Evolutionary conservation across 2,888 invertebrate species (phyloP), one percentile per base, ranked within the genome.

Genomic region (Ptilodon capucinus): DNA sequence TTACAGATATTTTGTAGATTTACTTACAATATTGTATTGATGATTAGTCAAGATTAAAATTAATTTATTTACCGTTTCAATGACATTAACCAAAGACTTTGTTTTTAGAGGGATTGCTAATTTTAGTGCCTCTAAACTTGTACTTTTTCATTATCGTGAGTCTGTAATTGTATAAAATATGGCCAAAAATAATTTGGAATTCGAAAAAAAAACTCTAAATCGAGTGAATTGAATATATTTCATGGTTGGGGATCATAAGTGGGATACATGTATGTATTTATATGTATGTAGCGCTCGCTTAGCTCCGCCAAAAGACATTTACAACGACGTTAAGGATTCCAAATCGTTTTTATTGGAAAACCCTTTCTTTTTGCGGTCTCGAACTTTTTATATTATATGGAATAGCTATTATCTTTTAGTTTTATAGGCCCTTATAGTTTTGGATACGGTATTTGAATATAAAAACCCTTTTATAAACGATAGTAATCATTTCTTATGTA

Each of bases 261-360:
- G 4, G 21, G 4, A 21, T 11, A n/a, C 1, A 4, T 4, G 28
- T n/a, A 23, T 28, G 28, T n/a, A n/a, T n/a, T n/a, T n/a, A n/a
- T 28, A 28, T 25, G 9, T 25, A 25, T 28, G 28, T 28, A 11
- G n/a, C n/a, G 11, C 28, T n/a, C 28, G 28, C 28, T 28, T 2
- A n/a, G 25, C 49, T 46, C 44, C 46, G 32, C 55, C 50, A 57
- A 63, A 60, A 57, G 49, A 56, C 63, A 46, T 61, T 60, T 61
- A 48, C 57, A 57, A 50, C 48, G 48, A 56, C 54, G 57, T 53
- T 50, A 58, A 57, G 50, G 51, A 61, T 63, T 59, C 63, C 57
- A 59, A 68, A 63, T 57, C 51, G 59, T 61, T 63, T 48, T 65
- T 68, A 68, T 65, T 65, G 54, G 54, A 48, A 59, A 57, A 40